These are phyloP conservation scores for Elgaria multicarinata DNA, from an alignment of 2,113 vertebrate species.

Conservation along the genomic window DNA sequence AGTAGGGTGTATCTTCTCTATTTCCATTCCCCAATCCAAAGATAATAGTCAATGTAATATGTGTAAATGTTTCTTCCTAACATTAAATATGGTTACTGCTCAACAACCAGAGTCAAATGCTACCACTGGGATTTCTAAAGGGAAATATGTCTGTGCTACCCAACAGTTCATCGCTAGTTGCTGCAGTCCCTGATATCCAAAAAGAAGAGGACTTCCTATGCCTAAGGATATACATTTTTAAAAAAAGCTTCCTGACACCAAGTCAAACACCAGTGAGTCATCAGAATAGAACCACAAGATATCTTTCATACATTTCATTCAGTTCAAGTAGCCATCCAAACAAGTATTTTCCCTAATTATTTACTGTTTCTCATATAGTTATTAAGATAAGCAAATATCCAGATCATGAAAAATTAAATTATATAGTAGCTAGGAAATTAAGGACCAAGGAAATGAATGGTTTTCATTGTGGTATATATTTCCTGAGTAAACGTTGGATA, in stretches of 20 bases:
- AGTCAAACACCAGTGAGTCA: neutral
- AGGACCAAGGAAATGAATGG: neutral
- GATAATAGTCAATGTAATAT: neutral
- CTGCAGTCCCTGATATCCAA: neutral
- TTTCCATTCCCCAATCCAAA: neutral
- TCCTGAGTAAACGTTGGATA: neutral
- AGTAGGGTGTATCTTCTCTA: neutral
- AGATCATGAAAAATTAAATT: neutral
- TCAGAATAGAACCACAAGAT: neutral
- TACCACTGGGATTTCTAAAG: neutral
- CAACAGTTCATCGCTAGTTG: neutral
- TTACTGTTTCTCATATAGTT: neutral
- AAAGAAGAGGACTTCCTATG: neutral
- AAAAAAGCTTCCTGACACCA: neutral
- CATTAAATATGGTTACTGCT: neutral
- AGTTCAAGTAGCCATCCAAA: neutral
- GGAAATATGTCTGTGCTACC: neutral
- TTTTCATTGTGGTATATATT: neutral
- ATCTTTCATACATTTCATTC: neutral
- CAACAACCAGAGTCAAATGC: neutral
- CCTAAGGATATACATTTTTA: neutral
- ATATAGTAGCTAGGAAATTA: neutral
- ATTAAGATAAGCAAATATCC: neutral
- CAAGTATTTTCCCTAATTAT: neutral
- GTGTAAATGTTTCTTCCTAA: neutral